phyloP scores from a whole-genome alignment of 1,140 invertebrate genomes.

The Theocolax elegans region DNA sequence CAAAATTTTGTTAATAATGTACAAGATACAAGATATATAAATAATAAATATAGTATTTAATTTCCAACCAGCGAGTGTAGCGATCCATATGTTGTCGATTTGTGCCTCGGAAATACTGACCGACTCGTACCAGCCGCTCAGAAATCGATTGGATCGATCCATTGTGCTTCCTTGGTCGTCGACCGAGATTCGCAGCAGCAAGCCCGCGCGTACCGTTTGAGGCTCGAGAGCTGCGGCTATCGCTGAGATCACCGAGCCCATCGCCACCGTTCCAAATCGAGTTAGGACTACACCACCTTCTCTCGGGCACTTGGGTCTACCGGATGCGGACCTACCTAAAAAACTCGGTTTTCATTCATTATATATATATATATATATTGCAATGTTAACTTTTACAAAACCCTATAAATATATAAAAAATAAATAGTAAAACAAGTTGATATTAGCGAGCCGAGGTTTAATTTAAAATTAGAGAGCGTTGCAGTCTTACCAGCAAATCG shows the following conservation, averaged over 20 bases:
- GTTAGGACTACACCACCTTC: slow-evolving; percentile 72
- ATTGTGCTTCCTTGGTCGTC: neutral
- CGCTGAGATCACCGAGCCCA: slow-evolving; percentile 70
- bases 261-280: slow-evolving; percentile 69
- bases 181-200: slow-evolving; percentile 8
- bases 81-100: slow-evolving; percentile 21
- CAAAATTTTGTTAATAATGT: too few relatives aligned
- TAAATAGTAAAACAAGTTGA: too few relatives aligned
- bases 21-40: too few relatives aligned
- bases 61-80: slow-evolving; percentile 16
- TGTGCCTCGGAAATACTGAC: neutral
- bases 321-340: slow-evolving; percentile 39
- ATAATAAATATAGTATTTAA: neutral
- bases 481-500: too few relatives aligned
- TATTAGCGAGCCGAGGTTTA: too few relatives aligned
- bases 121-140: slow-evolving; percentile 1
- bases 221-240: slow-evolving; percentile 71
- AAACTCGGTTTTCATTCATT: slow-evolving; percentile 1
- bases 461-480: too few relatives aligned
- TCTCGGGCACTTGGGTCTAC: slow-evolving; percentile 65
- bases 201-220: slow-evolving; percentile 49
- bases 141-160: too few relatives aligned
- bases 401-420: too few relatives aligned
- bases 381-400: too few relatives aligned
- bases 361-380: too few relatives aligned